Evolutionary conservation across 2,888 invertebrate genomes (phyloP).

Genomic region (Melikaiella ostensackeni): DNA sequence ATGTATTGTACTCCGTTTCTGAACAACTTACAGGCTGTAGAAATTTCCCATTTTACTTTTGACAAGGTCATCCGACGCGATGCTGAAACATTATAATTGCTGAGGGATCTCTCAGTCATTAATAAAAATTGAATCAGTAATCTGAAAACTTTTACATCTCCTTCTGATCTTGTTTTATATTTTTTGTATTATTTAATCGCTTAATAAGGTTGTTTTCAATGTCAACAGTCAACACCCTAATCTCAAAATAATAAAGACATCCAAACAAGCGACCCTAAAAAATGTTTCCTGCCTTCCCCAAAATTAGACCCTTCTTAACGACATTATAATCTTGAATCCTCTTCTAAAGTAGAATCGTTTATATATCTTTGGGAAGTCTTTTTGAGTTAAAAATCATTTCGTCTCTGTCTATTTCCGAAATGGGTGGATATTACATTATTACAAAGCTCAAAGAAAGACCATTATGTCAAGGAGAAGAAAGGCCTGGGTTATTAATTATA

Average conservation of each 20-base stretch:
- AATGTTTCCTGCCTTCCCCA: neutral
- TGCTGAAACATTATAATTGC: too few relatives aligned
- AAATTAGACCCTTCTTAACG: neutral
- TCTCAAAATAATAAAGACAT: slow-evolving; percentile 19
- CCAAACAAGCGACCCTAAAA: slow-evolving; percentile 2
- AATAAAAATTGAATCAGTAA: too few relatives aligned
- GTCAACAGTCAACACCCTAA: slow-evolving; percentile 15
- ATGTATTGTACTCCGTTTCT: too few relatives aligned
- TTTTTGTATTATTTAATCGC: neutral
- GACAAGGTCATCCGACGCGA: too few relatives aligned
- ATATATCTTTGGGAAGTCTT: neutral
- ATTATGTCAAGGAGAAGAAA: slow-evolving; percentile 19
- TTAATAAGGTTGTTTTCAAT: neutral
- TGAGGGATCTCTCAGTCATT: too few relatives aligned
- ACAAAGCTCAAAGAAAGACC: neutral
- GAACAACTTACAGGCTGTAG: too few relatives aligned
- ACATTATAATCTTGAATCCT: slow-evolving; percentile 5
- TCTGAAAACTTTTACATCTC: too few relatives aligned
- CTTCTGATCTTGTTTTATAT: too few relatives aligned
- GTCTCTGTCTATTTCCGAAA: neutral
- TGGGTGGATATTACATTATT: neutral
- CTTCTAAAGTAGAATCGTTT: neutral
- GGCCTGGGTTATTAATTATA: slow-evolving; percentile 45
- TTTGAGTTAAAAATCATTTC: neutral
- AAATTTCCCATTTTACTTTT: too few relatives aligned